Base-by-base conservation (phyloP, 2,888 invertebrate genomes). In the Rutpela maculata region DNA sequence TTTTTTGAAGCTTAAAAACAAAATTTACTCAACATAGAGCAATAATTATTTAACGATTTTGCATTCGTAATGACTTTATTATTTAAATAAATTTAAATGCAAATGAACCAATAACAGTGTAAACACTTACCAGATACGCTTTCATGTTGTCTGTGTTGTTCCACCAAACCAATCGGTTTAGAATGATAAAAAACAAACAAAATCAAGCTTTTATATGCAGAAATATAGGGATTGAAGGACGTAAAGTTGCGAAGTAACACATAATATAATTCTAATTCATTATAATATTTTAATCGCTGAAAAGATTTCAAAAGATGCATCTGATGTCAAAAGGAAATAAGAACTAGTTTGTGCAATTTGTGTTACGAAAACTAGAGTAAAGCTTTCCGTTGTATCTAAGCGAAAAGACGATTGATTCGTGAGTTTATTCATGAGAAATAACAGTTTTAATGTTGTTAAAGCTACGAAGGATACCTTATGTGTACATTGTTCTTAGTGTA, bases 91-190 rank as follows among this genome's bases (percentile, higher is more conserved):
- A 60, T 43, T 60, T n/a, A 43, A 9, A 70, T 9, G 38, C 26
- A 35, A 60, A 43, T 31, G 12, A 17, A n/a, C 35, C 6, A 60
- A 19, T 12, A 70, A n/a, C n/a, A 15, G 26, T 31, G 12, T 38
- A 57, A 72, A 56, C 65, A 67, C 81, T 81, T 75, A 81, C 81
- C 81, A 73, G 75, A 73, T 78, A 79, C 26, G 78, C 75, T 65
- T 78, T 81, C 81, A 81, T 81, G 60, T 74, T 77, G 66, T 80
- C 78, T 78, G 65, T 73, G 38, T 22, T n/a, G 59, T 65, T 65
- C 65, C 65, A 65, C 22, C 17, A 50, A 59, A 59, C 70, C 22
- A 62, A 70, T 43, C 38, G 60, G 19, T 60, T 70, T 60, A 22
- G 70, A 70, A 70, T 70, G 70, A 70, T 70, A 65, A 70, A 59